Evolutionary conservation across 2,888 invertebrate genomes (phyloP).

Genomic region (Andricus quercusramuli): DNA sequence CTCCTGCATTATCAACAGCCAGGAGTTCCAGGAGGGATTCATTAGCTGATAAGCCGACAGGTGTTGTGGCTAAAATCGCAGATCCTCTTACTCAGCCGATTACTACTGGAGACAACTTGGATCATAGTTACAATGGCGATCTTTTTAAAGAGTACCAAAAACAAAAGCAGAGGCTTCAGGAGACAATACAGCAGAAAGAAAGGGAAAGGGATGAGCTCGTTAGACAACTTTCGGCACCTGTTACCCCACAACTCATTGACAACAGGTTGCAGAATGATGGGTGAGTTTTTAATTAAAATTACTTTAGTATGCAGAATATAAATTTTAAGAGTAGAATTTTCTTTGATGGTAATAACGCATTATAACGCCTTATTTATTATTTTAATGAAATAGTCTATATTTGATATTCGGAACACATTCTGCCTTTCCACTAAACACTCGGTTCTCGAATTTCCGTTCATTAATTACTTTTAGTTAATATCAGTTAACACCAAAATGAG

Average conservation of each 20-base stretch:
- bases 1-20: constrained; percentile 85
- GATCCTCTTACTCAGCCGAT: constrained; percentile 69
- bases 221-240: constrained; percentile 77
- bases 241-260: constrained; percentile 73
- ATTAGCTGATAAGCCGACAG: constrained; percentile 80
- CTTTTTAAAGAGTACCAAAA: constrained; percentile 90
- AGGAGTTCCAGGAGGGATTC: constrained; percentile 85
- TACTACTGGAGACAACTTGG: constrained; percentile 74
- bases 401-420: no score
- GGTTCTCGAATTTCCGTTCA: no score
- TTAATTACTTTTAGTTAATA: no score
- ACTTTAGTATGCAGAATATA: background rate
- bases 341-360: no score
- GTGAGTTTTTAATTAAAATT: constrained; percentile 72
- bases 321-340: background rate
- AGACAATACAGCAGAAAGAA: constrained; percentile 80
- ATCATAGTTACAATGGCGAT: constrained; percentile 83
- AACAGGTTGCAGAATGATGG: constrained; percentile 79
- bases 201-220: constrained; percentile 81
- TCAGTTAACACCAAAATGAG: no score
- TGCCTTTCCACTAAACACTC: no score
- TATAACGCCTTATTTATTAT: no score
- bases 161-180: constrained; percentile 85
- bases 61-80: constrained; percentile 72
- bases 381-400: no score